Conservation (phyloP, 1,140 invertebrate genomes). For the Solenopsis fugax region DNA sequence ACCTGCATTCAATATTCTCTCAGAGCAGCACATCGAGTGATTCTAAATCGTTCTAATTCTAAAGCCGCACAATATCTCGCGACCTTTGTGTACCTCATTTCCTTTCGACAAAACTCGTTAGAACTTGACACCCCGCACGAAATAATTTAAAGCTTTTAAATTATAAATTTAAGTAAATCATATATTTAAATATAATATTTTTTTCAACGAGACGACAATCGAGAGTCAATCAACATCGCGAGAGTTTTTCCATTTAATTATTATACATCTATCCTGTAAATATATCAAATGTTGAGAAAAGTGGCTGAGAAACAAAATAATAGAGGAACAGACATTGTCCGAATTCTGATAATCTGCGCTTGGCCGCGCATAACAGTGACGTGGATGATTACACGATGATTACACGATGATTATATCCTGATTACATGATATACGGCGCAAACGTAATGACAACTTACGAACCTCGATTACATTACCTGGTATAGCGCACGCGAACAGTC, state of each 20-base stretch:
- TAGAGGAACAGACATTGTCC: background rate
- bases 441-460: slow-evolving; percentile 4
- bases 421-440: background rate
- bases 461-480: slow-evolving; percentile 88
- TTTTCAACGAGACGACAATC: background rate
- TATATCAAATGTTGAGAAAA: background rate
- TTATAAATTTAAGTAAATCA: background rate
- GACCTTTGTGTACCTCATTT: too few species aligned
- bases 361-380: background rate
- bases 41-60: slow-evolving; percentile 17
- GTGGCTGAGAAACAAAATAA: background rate
- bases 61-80: background rate
- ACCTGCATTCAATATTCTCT: slow-evolving; percentile 78
- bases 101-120: background rate
- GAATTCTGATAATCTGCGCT: background rate
- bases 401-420: background rate
- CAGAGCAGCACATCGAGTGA: background rate
- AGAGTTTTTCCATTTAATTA: background rate
- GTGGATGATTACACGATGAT: too few species aligned
- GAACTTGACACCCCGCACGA: background rate
- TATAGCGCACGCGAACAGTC: slow-evolving; percentile 90
- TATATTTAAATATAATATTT: background rate
- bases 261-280: background rate
- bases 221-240: background rate
- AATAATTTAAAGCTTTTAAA: background rate